A percentile compares a stretch with the other conserved stretches of the same genome.
Conservation (phyloP, 2,113 vertebrate species). For the Petromus typicus region DNA sequence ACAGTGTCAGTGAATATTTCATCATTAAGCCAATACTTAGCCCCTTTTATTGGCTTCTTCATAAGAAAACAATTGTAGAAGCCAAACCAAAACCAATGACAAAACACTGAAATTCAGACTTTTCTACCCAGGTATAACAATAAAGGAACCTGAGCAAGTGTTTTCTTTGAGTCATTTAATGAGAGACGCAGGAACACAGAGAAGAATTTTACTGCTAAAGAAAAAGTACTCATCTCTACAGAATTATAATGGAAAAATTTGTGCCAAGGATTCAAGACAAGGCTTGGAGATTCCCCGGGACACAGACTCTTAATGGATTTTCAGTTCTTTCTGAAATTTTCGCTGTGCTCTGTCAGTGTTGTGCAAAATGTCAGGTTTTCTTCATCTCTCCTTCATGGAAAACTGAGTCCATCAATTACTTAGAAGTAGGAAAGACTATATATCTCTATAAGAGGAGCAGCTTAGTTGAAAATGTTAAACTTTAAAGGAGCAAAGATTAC, state of each 20-base stretch:
- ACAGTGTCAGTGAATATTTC: rapidly evolving
- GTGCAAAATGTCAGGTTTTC: slow-evolving; percentile 29
- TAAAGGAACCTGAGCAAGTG: not conserved
- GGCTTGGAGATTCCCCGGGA: not conserved
- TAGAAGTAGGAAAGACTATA: not conserved
- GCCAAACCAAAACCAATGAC: not conserved
- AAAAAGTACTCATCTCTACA: not conserved
- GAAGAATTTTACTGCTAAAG: not conserved
- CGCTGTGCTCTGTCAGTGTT: not conserved
- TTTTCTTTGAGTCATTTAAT: slow-evolving; percentile 37
- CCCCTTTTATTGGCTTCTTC: not conserved
- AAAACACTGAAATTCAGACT: not conserved
- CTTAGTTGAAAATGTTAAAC: not conserved
- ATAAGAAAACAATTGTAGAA: not conserved
- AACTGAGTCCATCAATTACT: not conserved
- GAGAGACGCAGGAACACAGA: slow-evolving; percentile 31
- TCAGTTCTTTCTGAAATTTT: slow-evolving; percentile 6
- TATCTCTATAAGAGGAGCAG: not conserved
- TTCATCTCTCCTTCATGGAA: slow-evolving; percentile 6
- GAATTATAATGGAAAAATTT: slow-evolving; percentile 31
- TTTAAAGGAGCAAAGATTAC: not conserved
- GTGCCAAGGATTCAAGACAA: not conserved
- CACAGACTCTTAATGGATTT: slow-evolving; percentile 47
- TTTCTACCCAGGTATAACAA: not conserved
- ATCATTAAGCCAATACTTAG: not conserved